phyloP scores from a whole-genome alignment of 2,113 vertebrate species.

The Otolemur garnettii region DNA sequence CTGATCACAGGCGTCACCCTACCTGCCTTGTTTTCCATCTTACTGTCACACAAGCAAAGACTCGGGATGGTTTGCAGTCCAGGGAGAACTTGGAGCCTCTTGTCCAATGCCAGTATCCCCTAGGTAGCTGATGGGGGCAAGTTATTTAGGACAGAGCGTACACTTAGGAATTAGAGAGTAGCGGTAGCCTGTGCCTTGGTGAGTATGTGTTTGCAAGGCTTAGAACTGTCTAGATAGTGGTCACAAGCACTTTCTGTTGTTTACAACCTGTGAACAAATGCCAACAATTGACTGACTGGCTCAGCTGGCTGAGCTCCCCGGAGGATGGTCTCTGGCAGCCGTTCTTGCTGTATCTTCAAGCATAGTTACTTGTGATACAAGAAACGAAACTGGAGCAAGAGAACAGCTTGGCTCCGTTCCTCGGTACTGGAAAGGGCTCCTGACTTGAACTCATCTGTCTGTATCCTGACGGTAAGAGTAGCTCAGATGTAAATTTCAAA shows the following conservation, averaged over 20 bases:
- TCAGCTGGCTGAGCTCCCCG: constrained; percentile 30
- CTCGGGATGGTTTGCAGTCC: background rate
- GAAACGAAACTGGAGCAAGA: constrained; percentile 67
- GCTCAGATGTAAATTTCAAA: constrained; percentile 82
- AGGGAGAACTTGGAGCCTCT: background rate
- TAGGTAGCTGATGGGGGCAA: background rate
- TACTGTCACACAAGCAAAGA: background rate
- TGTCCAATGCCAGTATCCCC: background rate
- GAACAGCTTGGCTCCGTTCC: constrained; percentile 74
- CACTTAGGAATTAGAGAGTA: background rate
- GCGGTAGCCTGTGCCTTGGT: background rate
- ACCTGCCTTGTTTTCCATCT: background rate
- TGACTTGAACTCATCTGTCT: constrained; percentile 68
- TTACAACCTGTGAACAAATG: constrained; percentile 54
- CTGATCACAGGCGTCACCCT: background rate
- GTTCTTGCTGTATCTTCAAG: constrained; percentile 66
- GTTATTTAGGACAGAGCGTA: background rate
- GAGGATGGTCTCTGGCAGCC: constrained; percentile 56
- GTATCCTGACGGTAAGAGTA: constrained; percentile 70
- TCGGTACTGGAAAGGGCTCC: constrained; percentile 41
- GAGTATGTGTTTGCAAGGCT: background rate
- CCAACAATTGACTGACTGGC: constrained; percentile 38
- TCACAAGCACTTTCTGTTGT: constrained; percentile 55
- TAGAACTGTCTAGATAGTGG: background rate
- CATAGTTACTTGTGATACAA: constrained; percentile 49